Conservation (phyloP, 2,888 invertebrate genomes). For the Drosophila engyochracea region DNA sequence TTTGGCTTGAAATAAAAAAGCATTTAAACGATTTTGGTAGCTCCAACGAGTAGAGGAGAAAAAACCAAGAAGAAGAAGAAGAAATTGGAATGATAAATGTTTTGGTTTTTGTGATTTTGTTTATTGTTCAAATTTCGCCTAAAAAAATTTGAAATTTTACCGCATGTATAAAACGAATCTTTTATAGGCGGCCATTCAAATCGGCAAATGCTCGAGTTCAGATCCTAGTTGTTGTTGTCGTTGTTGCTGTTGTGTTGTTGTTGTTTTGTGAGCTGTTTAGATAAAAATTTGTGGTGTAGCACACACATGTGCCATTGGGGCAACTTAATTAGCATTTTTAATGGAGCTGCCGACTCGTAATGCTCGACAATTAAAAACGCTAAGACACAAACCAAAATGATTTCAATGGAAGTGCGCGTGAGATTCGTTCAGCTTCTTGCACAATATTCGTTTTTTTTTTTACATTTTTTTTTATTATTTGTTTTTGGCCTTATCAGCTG, state of each 20-base stretch:
- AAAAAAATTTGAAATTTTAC: constrained; percentile 76
- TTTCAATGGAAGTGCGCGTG: constrained; percentile 59
- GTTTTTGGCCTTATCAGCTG: constrained; percentile 62
- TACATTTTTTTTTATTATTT: not conserved
- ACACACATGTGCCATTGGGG: constrained; percentile 73
- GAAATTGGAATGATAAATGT: constrained; percentile 80
- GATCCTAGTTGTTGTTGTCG: constrained; percentile 44
- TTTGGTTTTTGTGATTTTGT: constrained; percentile 82
- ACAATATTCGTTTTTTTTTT: constrained; percentile 22
- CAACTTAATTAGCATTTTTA: constrained; percentile 81
- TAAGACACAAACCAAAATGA: constrained; percentile 24
- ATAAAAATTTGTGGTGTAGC: constrained; percentile 75
- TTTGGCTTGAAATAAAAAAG: constrained; percentile 80
- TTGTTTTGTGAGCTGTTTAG: constrained; percentile 77
- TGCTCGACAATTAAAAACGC: constrained; percentile 73
- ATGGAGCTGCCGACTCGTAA: constrained; percentile 80
- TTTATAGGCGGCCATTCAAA: constrained; percentile 70
- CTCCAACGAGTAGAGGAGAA: constrained; percentile 19
- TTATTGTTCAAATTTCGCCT: constrained; percentile 79
- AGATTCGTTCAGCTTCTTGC: constrained; percentile 45
- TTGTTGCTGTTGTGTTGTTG: constrained; percentile 50
- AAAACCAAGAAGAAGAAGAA: not conserved
- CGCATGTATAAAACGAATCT: constrained; percentile 75
- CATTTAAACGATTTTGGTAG: constrained; percentile 76
- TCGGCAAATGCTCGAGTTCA: constrained; percentile 58